phyloP scores from a whole-genome alignment of 1,140 invertebrate species.

The Triops cancriformis region DNA sequence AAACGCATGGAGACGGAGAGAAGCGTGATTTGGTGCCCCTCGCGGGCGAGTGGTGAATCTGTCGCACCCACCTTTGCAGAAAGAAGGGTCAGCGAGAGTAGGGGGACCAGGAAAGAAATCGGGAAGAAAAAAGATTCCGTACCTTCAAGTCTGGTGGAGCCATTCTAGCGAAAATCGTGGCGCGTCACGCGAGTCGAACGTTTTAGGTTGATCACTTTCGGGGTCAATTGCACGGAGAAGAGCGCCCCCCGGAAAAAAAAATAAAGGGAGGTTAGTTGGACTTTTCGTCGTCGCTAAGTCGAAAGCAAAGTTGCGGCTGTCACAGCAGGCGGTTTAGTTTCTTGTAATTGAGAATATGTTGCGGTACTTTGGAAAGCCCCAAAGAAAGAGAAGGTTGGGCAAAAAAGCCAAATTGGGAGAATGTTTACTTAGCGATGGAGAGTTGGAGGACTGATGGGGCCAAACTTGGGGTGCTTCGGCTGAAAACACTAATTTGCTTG shows the following conservation, averaged over 20 bases:
- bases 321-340: background rate
- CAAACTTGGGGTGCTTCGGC: too few relatives aligned
- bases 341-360: background rate
- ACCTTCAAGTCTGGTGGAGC: background rate
- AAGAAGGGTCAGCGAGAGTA: background rate
- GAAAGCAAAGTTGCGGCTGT: slow-evolving; percentile 7
- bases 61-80: background rate
- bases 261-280: background rate
- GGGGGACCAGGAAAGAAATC: background rate
- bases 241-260: too few relatives aligned
- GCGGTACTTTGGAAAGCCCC: background rate
- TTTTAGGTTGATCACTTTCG: background rate
- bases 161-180: too few relatives aligned
- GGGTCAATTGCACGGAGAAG: background rate
- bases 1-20: too few relatives aligned
- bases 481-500: too few relatives aligned
- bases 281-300: background rate
- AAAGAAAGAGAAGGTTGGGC: background rate
- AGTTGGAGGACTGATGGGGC: background rate
- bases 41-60: too few relatives aligned
- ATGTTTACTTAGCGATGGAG: too few relatives aligned
- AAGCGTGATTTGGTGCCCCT: too few relatives aligned
- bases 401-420: background rate
- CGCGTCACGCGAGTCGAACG: background rate
- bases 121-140: background rate